Base-by-base conservation (phyloP, 2,888 invertebrate genomes). In the Drymonia ruficornis region DNA sequence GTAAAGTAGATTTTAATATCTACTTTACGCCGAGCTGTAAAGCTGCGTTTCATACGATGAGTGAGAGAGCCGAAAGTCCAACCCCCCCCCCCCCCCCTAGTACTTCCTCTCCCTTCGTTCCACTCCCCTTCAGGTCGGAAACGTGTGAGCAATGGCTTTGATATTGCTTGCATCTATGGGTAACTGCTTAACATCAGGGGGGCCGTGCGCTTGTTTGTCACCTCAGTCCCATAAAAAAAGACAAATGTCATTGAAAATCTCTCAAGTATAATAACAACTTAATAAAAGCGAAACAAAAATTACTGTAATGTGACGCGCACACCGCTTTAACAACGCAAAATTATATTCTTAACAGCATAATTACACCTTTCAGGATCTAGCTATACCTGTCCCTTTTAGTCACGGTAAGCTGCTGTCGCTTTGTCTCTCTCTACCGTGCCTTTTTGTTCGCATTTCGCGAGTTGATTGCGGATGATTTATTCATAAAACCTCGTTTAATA, bases 311-410 rank as follows among this genome's bases (percentile, higher is more conserved):
- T 84, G 85, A 78, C 78, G 78, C 76, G 81, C 74, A 72, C 79
- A 78, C 75, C 83, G 77, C 78, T 74, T 78, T 77, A 81, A 78
- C 80, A 82, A 82, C 81, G 72, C 80, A 69, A 84, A 84, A 87
- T 87, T 87, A 88, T 84, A 81, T 77, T 81, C 76, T 79, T 80
- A 87, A 88, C 87, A 83, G 81, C 83, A 86, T 89, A 88, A 89
- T 88, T 86, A 83, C 76, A 81, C 69, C 76, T 81, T 70, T 57
- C 55, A 74, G 70, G 70, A 72, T 77, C 80, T 79, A 81, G 72
- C 76, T 74, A 76, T 61, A 44, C 43, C 56, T 58, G 23, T 80
- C 83, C 67, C 78, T 52, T 57, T 86, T 72, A 44, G 60, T 68
- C 76, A 36, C 48, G 19, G 3, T 3, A 1, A 49, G 13, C 51